Conservation (phyloP, 2,113 vertebrate species). For the Chaetodon trifascialis region DNA sequence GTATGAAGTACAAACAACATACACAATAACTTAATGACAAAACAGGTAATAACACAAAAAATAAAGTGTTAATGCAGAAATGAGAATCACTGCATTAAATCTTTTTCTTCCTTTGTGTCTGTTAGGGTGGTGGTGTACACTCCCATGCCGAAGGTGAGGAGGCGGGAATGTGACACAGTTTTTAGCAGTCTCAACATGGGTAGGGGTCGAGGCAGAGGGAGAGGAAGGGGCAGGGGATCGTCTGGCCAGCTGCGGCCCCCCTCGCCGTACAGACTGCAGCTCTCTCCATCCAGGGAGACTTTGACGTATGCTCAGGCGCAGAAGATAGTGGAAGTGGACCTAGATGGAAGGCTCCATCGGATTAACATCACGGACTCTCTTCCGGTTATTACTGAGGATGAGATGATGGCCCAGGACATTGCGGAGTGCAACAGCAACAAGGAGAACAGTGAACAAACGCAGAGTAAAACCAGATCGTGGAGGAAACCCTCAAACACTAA, state of each 20-base stretch:
- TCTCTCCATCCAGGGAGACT: conserved; percentile 92
- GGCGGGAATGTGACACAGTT: conserved; percentile 85
- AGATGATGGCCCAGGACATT: conserved; percentile 96
- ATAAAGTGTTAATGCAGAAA: neutral
- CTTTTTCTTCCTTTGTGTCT: conserved; percentile 16
- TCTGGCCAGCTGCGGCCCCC: conserved; percentile 83
- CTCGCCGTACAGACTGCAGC: conserved; percentile 94
- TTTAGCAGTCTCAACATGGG: conserved; percentile 71
- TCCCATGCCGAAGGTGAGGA: conserved; percentile 90
- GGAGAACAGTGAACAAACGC: conserved; percentile 95
- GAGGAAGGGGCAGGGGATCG: conserved; percentile 83
- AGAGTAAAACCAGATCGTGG: conserved; percentile 87
- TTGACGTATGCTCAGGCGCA: conserved; percentile 97
- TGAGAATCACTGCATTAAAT: neutral
- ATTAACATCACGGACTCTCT: conserved; percentile 96
- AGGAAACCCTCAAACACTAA: conserved; percentile 87
- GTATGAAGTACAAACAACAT: neutral
- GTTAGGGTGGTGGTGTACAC: conserved; percentile 60
- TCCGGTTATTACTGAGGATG: conserved; percentile 95
- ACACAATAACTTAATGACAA: neutral
- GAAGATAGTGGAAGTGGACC: conserved; percentile 96
- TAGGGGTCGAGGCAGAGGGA: conserved; percentile 80
- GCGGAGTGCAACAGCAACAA: conserved; percentile 98
- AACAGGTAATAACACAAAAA: neutral
- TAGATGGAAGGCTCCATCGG: conserved; percentile 95